phyloP scores from a whole-genome alignment of 2,797 vertebrate species.

The Poliocrania exsul region DNA sequence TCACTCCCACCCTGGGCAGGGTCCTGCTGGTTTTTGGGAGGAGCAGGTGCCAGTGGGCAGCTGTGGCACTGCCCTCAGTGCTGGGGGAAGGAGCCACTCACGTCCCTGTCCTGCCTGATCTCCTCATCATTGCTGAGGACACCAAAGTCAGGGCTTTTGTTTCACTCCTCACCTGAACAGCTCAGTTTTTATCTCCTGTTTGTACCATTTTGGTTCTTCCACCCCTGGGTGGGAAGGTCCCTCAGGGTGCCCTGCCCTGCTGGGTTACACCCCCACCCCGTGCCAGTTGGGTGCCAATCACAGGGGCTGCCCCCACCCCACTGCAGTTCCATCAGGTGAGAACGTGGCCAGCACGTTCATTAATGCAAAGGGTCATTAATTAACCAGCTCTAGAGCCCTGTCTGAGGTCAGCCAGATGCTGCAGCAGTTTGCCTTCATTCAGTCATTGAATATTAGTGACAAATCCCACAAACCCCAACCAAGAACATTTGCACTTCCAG shows the following conservation, averaged over 20 bases:
- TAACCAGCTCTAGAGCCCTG: background rate
- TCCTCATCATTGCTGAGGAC: rapidly evolving
- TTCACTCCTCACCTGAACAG: rapidly evolving
- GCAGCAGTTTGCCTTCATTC: background rate
- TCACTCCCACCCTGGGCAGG: rapidly evolving
- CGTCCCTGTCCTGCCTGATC: background rate
- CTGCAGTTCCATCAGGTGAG: background rate
- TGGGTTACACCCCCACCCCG: background rate
- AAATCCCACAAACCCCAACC: background rate
- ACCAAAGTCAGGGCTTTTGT: background rate
- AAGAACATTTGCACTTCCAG: slow-evolving; percentile 18
- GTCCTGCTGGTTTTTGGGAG: rapidly evolving
- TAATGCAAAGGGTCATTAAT: background rate
- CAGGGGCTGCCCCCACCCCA: rapidly evolving
- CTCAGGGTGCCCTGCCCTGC: rapidly evolving
- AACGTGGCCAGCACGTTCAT: rapidly evolving
- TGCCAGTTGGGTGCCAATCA: rapidly evolving
- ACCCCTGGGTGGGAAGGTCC: background rate
- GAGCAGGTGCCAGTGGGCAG: rapidly evolving
- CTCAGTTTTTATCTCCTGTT: background rate
- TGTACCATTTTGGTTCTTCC: rapidly evolving
- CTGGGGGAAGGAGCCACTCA: rapidly evolving
- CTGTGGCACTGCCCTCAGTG: rapidly evolving
- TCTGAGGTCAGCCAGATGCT: slow-evolving; percentile 3
- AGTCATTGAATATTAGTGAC: background rate